Conservation (phyloP, 2,797 vertebrate species). For the Sylvilagus floridanus region DNA sequence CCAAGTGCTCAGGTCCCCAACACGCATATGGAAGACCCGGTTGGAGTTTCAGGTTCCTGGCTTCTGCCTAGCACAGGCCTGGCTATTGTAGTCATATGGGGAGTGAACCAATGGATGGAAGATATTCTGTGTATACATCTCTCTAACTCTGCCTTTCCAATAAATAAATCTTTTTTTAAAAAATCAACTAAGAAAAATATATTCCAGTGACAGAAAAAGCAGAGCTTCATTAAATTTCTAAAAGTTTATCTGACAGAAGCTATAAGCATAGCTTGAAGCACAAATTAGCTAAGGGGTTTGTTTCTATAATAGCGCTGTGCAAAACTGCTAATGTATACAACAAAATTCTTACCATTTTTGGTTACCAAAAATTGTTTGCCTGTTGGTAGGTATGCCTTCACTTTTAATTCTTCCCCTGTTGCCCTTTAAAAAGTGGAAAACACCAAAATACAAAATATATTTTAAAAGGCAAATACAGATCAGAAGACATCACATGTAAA, state of each 20-base stretch:
- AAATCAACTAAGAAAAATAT: neutral
- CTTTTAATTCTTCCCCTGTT: slow-evolving; percentile 95
- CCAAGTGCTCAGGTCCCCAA: too few species aligned
- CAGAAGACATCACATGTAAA: slow-evolving; percentile 50
- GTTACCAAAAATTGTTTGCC: slow-evolving; percentile 99
- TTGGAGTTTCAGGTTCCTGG: too few species aligned
- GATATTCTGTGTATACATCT: too few species aligned
- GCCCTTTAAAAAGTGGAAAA: slow-evolving; percentile 90
- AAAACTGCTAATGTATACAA: slow-evolving; percentile 50
- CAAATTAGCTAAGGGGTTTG: neutral
- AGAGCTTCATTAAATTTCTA: slow-evolving; percentile 45
- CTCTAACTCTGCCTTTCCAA: too few species aligned
- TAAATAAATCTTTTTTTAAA: too few species aligned
- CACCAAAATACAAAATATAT: slow-evolving; percentile 68
- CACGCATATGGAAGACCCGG: too few species aligned
- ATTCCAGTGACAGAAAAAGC: slow-evolving; percentile 18
- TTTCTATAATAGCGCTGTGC: neutral
- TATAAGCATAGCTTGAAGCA: neutral
- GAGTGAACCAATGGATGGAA: too few species aligned
- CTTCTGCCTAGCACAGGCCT: too few species aligned
- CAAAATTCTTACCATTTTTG: slow-evolving; percentile 94
- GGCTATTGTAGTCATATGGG: too few species aligned
- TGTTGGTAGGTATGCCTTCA: slow-evolving; percentile 96
- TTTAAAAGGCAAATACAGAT: slow-evolving; percentile 66
- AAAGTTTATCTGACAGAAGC: neutral